phyloP scores from a whole-genome alignment of 2,113 vertebrate species.

The Tupaia chinensis region DNA sequence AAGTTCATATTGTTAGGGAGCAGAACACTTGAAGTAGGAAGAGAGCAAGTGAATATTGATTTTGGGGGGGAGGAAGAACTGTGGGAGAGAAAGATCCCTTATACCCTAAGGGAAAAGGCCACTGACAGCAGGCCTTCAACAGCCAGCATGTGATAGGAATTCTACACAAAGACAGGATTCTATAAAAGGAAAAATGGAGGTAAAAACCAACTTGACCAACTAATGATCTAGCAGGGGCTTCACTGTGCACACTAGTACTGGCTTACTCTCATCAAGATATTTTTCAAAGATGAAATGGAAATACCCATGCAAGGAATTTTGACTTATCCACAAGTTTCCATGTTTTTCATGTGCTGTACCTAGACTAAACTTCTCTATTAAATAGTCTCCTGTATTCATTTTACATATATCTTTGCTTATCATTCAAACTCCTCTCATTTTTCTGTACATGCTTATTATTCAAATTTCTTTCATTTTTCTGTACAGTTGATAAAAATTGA shows the following conservation, averaged over 20 bases:
- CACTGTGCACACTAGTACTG: constrained; percentile 31
- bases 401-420: constrained; percentile 10
- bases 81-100: background rate
- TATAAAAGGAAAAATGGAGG: constrained; percentile 40
- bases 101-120: background rate
- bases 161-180: background rate
- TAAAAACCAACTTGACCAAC: constrained; percentile 24
- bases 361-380: constrained; percentile 7
- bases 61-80: background rate
- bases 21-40: background rate
- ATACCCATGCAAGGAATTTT: constrained; percentile 10
- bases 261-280: constrained; percentile 29
- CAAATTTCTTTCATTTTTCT: constrained; percentile 56
- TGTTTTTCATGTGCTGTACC: background rate
- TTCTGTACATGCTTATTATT: background rate
- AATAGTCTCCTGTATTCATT: background rate
- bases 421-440: constrained; percentile 50
- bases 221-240: constrained; percentile 46
- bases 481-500: background rate
- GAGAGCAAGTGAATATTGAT: background rate
- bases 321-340: constrained; percentile 34
- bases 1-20: background rate
- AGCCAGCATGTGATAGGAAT: constrained; percentile 15
- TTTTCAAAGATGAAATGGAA: constrained; percentile 50
- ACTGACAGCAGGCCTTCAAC: background rate